Base-by-base conservation (phyloP, 2,113 vertebrate species). In the Amphilophus citrinellus region DNA sequence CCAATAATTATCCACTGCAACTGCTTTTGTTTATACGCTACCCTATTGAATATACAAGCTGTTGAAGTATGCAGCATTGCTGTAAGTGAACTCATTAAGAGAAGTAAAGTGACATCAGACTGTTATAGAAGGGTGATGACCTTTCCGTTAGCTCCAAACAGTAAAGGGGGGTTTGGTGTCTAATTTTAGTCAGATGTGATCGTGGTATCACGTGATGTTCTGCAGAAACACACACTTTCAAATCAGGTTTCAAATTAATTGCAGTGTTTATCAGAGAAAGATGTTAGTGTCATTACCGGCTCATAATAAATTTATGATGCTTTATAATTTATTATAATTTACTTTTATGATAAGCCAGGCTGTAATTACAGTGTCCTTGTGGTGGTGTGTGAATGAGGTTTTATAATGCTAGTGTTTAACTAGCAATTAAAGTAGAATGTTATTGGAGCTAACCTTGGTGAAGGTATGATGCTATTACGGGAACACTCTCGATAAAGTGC, bases 381-480 rank as follows among this genome's bases (percentile, higher is more conserved):
- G 35, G 14, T 10, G 35, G 17, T n/a, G 79, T 60, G 39, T 22
- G 32, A 35, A 3, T 24, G 20, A 61, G 58, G 4, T 4, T 85
- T 83, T 86, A 76, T 53, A 60, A 82, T 84, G 22, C 42, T 6
- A 57, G 59, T 59, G 57, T 65, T 76, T 80, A 62, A 65, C 39
- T 11, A 79, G 32, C 22, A 61, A 58, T 83, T 83, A 65, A 73
- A 60, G 77, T 47, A 22, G 57, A 87, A 61, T 30, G 86, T 81
- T 84, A 80, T 85, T 66, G 56, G 10, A 47, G 58, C 80, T 86
- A 83, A 86, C 89, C 87, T 87, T 87, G 77, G 71, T 17, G 66
- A 61, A 84, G 79, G 59, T 82, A 22, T 17, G 80, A 65, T 61
- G 24, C 58, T 79, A 56, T 82, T 78, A 76, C 20, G 13, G 58